Base-by-base conservation (phyloP, 2,797 vertebrate genomes). In the Coccyzus lansbergi region DNA sequence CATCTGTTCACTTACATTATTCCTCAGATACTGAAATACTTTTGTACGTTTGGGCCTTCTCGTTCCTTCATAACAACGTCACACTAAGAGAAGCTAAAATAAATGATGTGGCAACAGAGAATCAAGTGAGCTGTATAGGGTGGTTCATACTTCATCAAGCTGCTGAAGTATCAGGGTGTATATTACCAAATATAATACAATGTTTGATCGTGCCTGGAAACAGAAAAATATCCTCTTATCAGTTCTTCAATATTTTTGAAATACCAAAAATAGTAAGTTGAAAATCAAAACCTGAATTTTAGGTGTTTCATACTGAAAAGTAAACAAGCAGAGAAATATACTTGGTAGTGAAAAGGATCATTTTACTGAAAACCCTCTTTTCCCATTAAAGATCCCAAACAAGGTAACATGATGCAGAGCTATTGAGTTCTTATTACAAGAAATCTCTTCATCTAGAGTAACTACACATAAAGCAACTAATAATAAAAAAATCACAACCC, bases 391-490 rank as follows among this genome's bases (percentile, higher is more conserved):
- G 93, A 85, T 80, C n/a, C n/a, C 9, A 91, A 78, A n/a, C 53
- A 75, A 86, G n/a, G 79, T 94, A 95, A 93, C 71, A n/a, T 36
- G 83, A 93, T 62, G 62, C 89, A 86, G 72, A 90, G 22, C 62
- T 86, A 6, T 64, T 36, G 49, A 90, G 29, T 68, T 85, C 72
- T 62, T 78, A 72, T 56, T 91, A 81, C 51, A 91, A 72, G 72
- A 91, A 95, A 96, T 93, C 89, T 93, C 77, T 92, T 59, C 83
- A 93, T 91, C 87, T 95, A 93, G 48, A 76, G 15, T 83, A 91
- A 83, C 72, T 72, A 91, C 33, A 79, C 31, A 12, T 74, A 79
- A 65, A 48, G 79, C 72, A 95, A 78, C 69, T 86, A 92, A 91
- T 92, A 93, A 88, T 84, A 79, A 93, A 94, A 94, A 94, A 84